Evolutionary conservation across 2,797 vertebrate species (phyloP).

Genomic region (Siniperca undulata): DNA sequence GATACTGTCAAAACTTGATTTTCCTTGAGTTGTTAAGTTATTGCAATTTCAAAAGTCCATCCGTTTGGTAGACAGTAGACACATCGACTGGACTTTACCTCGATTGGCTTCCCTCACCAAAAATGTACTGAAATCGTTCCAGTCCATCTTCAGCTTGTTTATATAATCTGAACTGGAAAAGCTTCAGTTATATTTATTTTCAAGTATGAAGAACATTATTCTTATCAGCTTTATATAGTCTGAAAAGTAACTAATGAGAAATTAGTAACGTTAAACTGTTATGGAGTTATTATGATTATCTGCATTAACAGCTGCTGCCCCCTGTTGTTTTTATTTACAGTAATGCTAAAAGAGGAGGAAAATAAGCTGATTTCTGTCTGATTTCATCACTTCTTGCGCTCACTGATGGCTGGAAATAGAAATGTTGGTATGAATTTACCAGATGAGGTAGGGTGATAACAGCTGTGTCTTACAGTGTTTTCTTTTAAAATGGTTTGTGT

Average conservation of each 20-base stretch:
- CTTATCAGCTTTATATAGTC: not conserved
- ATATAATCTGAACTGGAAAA: not conserved
- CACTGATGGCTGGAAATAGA: constrained; percentile 30
- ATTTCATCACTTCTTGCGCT: not conserved
- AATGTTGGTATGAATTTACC: not conserved
- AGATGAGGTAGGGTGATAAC: not conserved
- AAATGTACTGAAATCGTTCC: not conserved
- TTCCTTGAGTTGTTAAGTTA: not conserved
- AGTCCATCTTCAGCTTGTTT: not conserved
- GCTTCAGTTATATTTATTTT: constrained; percentile 5
- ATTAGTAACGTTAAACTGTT: not conserved
- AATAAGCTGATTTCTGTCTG: not conserved
- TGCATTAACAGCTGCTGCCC: constrained; percentile 11
- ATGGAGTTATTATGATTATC: not conserved
- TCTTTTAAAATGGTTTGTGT: constrained; percentile 2
- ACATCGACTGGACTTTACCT: not conserved
- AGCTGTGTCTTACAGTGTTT: not conserved
- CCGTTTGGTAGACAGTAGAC: not conserved
- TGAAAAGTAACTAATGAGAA: not conserved
- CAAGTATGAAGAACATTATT: not conserved
- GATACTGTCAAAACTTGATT: not conserved
- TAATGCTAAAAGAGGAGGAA: constrained; percentile 1
- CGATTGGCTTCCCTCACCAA: not conserved
- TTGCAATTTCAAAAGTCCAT: not conserved
- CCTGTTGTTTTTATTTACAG: not conserved